phyloP scores from a whole-genome alignment of 2,888 invertebrate species.

The Scelioninae gen. 2 region DNA sequence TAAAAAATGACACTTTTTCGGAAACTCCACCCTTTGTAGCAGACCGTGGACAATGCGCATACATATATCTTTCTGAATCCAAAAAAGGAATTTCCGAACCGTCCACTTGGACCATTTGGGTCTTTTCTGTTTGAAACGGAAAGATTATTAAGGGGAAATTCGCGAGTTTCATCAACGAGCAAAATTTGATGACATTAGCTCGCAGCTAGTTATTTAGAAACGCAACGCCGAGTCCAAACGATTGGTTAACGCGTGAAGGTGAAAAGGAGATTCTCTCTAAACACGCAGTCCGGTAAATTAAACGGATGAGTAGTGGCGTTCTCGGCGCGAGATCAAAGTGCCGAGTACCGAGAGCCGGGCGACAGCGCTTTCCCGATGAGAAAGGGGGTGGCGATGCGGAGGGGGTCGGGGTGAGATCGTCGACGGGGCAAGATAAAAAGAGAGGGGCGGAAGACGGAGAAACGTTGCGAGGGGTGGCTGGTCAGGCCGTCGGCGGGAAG shows the following conservation, averaged over 20 bases:
- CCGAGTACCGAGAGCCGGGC: constrained; percentile 65
- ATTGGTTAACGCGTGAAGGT: constrained; percentile 58
- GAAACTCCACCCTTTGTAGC: too few species aligned
- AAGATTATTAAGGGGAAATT: too few species aligned
- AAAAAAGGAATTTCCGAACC: too few species aligned
- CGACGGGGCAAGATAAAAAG: too few species aligned
- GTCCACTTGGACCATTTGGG: too few species aligned
- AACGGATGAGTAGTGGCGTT: constrained; percentile 70
- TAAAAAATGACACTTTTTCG: too few species aligned
- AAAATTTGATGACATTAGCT: constrained; percentile 42
- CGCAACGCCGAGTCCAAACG: constrained; percentile 43
- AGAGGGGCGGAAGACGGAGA: constrained; percentile 16
- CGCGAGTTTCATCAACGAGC: too few species aligned
- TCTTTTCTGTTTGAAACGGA: too few species aligned
- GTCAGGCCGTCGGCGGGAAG: constrained; percentile 43
- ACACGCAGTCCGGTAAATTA: constrained; percentile 72
- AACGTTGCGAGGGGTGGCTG: constrained; percentile 49
- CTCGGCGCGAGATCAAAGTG: constrained; percentile 71
- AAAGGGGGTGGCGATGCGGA: too few species aligned
- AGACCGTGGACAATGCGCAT: too few species aligned
- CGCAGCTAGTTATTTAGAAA: constrained; percentile 46
- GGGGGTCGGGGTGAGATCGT: constrained; percentile 6
- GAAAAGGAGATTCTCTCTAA: constrained; percentile 67
- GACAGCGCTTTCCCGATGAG: constrained; percentile 54
- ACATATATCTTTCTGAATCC: too few species aligned